Conservation (phyloP, 2,797 vertebrate genomes). For the Neopelma chrysocephalum region DNA sequence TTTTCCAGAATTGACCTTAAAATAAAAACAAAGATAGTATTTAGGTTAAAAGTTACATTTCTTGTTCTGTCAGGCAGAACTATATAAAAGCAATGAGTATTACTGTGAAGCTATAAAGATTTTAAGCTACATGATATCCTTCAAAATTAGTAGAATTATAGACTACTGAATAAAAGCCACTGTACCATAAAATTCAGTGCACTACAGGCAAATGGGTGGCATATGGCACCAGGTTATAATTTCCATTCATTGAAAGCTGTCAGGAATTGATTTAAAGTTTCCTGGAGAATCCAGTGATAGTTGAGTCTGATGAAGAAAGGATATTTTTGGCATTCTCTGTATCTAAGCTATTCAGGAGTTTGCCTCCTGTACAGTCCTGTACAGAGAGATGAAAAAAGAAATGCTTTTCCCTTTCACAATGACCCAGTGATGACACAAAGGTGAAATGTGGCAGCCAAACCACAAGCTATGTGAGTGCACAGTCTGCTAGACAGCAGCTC, state of each 20-base stretch:
- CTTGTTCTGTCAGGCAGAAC: neutral
- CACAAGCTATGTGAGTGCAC: neutral
- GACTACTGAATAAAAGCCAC: neutral
- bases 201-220: neutral
- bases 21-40: slow-evolving; percentile 17
- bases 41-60: slow-evolving; percentile 5
- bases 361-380: neutral
- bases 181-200: neutral
- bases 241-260: neutral
- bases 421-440: neutral
- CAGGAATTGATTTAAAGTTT: neutral
- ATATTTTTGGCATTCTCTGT: neutral
- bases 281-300: neutral
- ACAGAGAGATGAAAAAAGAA: neutral
- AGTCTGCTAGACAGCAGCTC: neutral
- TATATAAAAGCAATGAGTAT: neutral
- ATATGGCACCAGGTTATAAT: neutral
- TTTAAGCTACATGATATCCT: neutral
- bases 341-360: neutral
- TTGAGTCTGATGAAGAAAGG: neutral
- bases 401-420: neutral
- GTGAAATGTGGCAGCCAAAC: neutral
- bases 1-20: slow-evolving; percentile 96
- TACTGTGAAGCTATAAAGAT: neutral
- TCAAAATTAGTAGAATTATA: neutral